Percentiles rank a stretch among this genome's conserved stretches.
phyloP scores from a whole-genome alignment of 2,888 invertebrate genomes.

The Eubasilissa splendida region DNA sequence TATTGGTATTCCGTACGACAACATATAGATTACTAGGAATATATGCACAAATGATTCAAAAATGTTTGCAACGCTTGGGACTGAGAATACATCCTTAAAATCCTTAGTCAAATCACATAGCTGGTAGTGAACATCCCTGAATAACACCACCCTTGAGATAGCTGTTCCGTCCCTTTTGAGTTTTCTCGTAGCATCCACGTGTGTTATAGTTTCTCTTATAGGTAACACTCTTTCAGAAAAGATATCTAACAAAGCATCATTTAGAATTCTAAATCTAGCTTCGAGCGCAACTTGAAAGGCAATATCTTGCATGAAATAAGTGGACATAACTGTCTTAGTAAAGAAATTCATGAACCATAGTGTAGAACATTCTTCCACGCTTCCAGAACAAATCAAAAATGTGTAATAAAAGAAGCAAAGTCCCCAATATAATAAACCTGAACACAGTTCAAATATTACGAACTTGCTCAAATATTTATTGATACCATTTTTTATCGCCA shows the following conservation, averaged over 20 bases:
- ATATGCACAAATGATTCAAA: constrained; percentile 47
- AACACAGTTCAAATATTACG: neutral
- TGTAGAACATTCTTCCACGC: neutral
- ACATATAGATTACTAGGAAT: constrained; percentile 38
- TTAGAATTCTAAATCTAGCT: neutral
- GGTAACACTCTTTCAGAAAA: neutral
- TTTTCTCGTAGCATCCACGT: neutral
- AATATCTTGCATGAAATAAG: neutral
- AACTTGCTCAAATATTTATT: constrained; percentile 1
- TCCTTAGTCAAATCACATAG: constrained; percentile 46
- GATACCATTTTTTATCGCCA: neutral
- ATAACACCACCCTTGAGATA: constrained; percentile 6
- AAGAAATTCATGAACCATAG: constrained; percentile 5
- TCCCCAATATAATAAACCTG: neutral
- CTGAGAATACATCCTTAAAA: constrained; percentile 41
- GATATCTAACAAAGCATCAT: neutral
- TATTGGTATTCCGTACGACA: constrained; percentile 39
- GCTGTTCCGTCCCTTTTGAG: neutral
- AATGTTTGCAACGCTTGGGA: constrained; percentile 42
- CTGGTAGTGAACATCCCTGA: constrained; percentile 42
- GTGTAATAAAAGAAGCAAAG: neutral
- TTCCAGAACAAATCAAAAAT: neutral
- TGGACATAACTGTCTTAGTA: neutral
- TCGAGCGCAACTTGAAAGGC: neutral
- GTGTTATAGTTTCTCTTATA: neutral